Conservation (phyloP, 2,797 vertebrate genomes). For the Atherinosoma microstoma region DNA sequence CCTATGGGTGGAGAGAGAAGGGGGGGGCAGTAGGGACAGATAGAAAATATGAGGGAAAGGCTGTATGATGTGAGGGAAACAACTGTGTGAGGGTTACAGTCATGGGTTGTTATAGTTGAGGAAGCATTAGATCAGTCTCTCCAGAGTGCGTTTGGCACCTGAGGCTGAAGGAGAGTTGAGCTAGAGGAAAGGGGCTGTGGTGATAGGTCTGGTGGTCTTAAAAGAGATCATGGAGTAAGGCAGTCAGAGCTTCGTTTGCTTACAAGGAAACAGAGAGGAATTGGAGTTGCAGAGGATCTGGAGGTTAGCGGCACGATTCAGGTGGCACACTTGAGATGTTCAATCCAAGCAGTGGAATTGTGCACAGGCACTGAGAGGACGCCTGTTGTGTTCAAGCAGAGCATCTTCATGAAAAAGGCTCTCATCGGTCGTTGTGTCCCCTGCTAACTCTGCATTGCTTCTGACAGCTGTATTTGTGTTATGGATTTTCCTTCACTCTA, state of each 20-base stretch:
- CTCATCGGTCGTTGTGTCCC: slow-evolving; percentile 65
- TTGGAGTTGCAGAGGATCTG: slow-evolving; percentile 34
- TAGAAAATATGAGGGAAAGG: slow-evolving; percentile 61
- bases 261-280: slow-evolving; percentile 23
- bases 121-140: slow-evolving; percentile 84
- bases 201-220: slow-evolving; percentile 35
- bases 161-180: slow-evolving; percentile 56
- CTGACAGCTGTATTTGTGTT: slow-evolving; percentile 89
- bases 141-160: slow-evolving; percentile 73
- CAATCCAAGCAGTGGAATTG: slow-evolving; percentile 23
- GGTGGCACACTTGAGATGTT: slow-evolving; percentile 43
- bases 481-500: slow-evolving; percentile 88
- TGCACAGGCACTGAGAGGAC: slow-evolving; percentile 26
- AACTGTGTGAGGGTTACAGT: slow-evolving; percentile 65
- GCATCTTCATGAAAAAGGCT: slow-evolving; percentile 61
- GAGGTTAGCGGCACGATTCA: slow-evolving; percentile 47
- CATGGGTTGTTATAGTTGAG: slow-evolving; percentile 77
- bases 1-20: slow-evolving; percentile 65
- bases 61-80: slow-evolving; percentile 53
- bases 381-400: slow-evolving; percentile 51
- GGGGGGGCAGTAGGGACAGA: slow-evolving; percentile 42
- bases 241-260: slow-evolving; percentile 41
- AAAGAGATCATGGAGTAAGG: slow-evolving; percentile 44
- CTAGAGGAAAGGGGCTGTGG: slow-evolving; percentile 37
- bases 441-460: slow-evolving; percentile 79